Conservation (phyloP, 2,888 invertebrate genomes). For the Polydrusus tereticollis region DNA sequence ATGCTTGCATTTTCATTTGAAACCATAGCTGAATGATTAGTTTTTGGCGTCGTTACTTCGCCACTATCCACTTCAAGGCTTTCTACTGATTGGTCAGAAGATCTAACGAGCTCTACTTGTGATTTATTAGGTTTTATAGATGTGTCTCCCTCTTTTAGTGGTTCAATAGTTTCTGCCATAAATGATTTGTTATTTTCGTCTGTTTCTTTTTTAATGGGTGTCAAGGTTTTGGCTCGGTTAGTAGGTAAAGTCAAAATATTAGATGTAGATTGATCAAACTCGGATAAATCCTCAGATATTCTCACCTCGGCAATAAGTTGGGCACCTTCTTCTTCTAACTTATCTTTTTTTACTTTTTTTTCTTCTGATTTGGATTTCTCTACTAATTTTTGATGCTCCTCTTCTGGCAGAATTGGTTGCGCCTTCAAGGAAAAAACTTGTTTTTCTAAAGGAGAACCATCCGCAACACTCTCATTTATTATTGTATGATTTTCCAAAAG, state of each 20-base stretch:
- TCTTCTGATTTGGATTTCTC: not conserved
- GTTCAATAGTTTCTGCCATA: not conserved
- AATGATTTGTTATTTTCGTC: not conserved
- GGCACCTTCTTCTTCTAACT: conserved; percentile 16
- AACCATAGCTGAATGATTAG: conserved; percentile 53
- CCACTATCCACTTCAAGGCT: conserved; percentile 60
- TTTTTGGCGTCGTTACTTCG: conserved; percentile 59
- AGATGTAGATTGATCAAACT: not conserved
- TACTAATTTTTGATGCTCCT: not conserved
- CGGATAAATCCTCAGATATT: conserved; percentile 7
- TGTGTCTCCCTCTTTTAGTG: conserved; percentile 27
- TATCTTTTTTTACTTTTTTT: not conserved
- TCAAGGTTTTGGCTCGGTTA: too few species aligned
- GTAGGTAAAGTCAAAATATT: not conserved
- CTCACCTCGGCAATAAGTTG: conserved; percentile 21
- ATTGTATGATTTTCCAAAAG: not conserved
- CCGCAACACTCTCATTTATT: not conserved
- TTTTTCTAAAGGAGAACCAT: not conserved
- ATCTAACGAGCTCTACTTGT: not conserved
- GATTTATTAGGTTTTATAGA: not conserved
- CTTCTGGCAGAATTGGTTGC: not conserved
- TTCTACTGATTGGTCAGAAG: conserved; percentile 52
- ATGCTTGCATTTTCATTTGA: conserved; percentile 63
- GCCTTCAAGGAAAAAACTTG: not conserved
- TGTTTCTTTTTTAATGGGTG: not conserved